Base-by-base conservation (phyloP, 2,797 vertebrate species). In the Trematomus bernacchii region DNA sequence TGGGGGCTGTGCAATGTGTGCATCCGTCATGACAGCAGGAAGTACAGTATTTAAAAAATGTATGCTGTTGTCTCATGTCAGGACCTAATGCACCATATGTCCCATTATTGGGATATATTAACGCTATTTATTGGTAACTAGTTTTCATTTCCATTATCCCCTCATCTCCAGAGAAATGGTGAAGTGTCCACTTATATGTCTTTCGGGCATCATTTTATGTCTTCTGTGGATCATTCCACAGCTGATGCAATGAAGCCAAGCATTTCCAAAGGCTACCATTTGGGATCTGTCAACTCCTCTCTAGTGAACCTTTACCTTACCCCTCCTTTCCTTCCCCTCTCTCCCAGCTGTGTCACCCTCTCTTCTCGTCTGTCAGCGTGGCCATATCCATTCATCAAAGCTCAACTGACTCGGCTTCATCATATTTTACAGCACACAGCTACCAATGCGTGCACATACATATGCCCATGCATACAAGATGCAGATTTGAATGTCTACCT, bases 271-370 rank as follows among this genome's bases (percentile, higher is more conserved):
- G 76, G 66, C 77, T 71, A 79, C 83, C 78, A 85, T 92, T 91
- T 76, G 75, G 46, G 77, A 91, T 86, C 81, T 90, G 83, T 89
- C 85, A 87, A 66, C 81, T 83, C 77, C 83, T 88, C 85, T 85
- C 65, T 71, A 48, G 71, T 82, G 83, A 87, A 83, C 81, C 84
- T 87, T 82, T 81, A 72, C 83, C 82, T 80, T 60, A 79, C 66
- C 66, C 42, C 72, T 69, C 66, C 48, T 13, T 15, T 14, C 12
- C 60, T 65, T 46, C 33, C 33, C 44, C 61, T 62, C 64, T 50
- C 66, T 76, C 79, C 77, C 84, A 85, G 75, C 83, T 86, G 79
- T 72, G 84, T 86, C 77, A 61, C 67, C 46, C 47, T 73, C 81
- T 82, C 69, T 52, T 63, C 84, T 83, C 48, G 13, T 87, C 84